A percentile compares a stretch with the other conserved stretches of the same genome.
Evolutionary conservation across 2,888 invertebrate genomes (phyloP).

Genomic region (Tipula vernalis): DNA sequence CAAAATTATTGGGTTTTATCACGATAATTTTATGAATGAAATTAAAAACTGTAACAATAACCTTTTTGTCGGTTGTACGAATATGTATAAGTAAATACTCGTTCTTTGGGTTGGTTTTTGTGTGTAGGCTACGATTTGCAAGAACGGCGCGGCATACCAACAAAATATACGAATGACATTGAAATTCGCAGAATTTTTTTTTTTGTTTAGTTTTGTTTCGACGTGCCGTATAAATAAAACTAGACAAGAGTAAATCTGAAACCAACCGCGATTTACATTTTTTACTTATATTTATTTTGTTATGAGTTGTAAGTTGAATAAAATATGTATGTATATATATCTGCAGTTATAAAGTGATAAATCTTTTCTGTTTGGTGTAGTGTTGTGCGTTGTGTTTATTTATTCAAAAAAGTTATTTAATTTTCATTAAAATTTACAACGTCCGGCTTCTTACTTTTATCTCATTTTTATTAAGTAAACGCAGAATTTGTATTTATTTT

Average conservation of each 20-base stretch:
- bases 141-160: not conserved
- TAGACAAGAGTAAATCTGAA: not conserved
- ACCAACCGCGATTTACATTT: not conserved
- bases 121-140: not conserved
- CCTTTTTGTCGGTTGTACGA: not conserved
- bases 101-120: not conserved
- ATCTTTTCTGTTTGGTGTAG: not conserved
- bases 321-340: not conserved
- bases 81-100: too few relatives aligned
- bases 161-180: not conserved
- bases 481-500: not conserved
- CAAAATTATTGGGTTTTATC: not conserved
- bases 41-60: not conserved
- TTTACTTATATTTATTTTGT: not conserved
- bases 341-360: not conserved
- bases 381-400: not conserved
- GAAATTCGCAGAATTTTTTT: not conserved
- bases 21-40: not conserved
- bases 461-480: not conserved
- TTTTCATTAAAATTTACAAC: not conserved
- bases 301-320: not conserved
- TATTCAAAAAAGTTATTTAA: not conserved
- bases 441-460: not conserved
- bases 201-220: not conserved
- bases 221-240: not conserved